These are phyloP conservation scores for Notodromas monacha DNA, from an alignment of 2,888 invertebrate genomes.

Conservation along the genomic window DNA sequence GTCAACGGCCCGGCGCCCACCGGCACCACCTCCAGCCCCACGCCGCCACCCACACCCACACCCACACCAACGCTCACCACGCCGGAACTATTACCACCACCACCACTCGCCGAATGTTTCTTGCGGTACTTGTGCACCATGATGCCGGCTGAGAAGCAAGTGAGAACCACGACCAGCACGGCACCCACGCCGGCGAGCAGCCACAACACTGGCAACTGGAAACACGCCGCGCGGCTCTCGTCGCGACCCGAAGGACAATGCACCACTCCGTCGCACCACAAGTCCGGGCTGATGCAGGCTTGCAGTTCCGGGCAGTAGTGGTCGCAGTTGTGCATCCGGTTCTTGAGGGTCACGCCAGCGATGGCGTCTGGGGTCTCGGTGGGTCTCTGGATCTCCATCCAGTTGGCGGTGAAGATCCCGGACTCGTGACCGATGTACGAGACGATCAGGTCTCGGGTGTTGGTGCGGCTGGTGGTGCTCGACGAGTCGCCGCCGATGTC, in stretches of 20 bases:
- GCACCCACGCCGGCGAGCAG: no score
- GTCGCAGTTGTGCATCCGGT: conserved; percentile 24
- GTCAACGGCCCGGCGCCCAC: no score
- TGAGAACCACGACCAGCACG: no score
- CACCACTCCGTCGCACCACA: conserved; percentile 44
- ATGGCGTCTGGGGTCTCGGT: not conserved
- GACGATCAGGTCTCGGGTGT: conserved; percentile 33
- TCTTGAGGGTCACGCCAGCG: conserved; percentile 9
- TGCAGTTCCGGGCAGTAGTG: conserved; percentile 43
- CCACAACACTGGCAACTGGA: no score
- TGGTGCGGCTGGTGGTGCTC: conserved; percentile 26
- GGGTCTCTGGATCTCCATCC: conserved; percentile 9
- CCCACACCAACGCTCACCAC: no score
- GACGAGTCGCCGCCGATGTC: conserved; percentile 22
- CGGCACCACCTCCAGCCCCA: no score
- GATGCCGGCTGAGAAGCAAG: no score
- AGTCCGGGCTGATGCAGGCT: conserved; percentile 37
- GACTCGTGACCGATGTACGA: conserved; percentile 34
- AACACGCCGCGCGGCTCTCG: no score
- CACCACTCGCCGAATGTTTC: no score
- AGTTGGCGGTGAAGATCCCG: conserved; percentile 9
- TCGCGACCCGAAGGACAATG: conserved; percentile 52
- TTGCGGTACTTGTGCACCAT: no score
- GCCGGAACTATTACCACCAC: no score
- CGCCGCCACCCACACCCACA: no score